phyloP scores from a whole-genome alignment of 1,140 invertebrate genomes.

The Mizuhopecten yessoensis region DNA sequence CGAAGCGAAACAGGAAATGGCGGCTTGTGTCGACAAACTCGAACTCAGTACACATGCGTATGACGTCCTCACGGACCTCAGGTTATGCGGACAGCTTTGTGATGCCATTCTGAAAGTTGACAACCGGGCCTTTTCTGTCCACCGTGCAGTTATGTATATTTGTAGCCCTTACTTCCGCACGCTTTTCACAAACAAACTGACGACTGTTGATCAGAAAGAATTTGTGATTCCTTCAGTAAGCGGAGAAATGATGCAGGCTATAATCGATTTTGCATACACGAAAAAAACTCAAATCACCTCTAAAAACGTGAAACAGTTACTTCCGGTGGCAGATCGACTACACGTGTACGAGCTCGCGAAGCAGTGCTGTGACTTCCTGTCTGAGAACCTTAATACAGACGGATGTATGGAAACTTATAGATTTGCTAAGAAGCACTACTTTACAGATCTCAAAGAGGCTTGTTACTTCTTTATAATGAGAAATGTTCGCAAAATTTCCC shows the following conservation, averaged over 20 bases:
- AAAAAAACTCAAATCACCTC: conserved; percentile 89
- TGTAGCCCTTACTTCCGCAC: conserved; percentile 78
- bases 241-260: conserved; percentile 88
- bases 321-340: conserved; percentile 88
- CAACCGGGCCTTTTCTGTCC: conserved; percentile 91
- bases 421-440: conserved; percentile 91
- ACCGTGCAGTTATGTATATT: conserved; percentile 92
- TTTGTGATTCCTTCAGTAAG: conserved; percentile 90
- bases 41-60: conserved; percentile 61
- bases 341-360: conserved; percentile 90
- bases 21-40: neutral
- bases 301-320: conserved; percentile 90
- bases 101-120: conserved; percentile 92
- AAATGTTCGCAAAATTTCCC: conserved; percentile 87
- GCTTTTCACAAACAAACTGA: conserved; percentile 76
- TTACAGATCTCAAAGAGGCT: conserved; percentile 87
- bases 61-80: conserved; percentile 69
- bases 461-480: conserved; percentile 85
- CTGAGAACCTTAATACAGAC: conserved; percentile 86
- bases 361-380: conserved; percentile 90
- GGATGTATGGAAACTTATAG: conserved; percentile 93
- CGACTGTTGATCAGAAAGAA: conserved; percentile 81
- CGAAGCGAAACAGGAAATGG: neutral
- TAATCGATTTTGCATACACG: conserved; percentile 93
- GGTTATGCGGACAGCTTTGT: conserved; percentile 90